A percentile compares a stretch with the other conserved stretches of the same genome.
Evolutionary conservation across 2,888 invertebrate genomes (phyloP).

Genomic region (Danaus chrysippus): DNA sequence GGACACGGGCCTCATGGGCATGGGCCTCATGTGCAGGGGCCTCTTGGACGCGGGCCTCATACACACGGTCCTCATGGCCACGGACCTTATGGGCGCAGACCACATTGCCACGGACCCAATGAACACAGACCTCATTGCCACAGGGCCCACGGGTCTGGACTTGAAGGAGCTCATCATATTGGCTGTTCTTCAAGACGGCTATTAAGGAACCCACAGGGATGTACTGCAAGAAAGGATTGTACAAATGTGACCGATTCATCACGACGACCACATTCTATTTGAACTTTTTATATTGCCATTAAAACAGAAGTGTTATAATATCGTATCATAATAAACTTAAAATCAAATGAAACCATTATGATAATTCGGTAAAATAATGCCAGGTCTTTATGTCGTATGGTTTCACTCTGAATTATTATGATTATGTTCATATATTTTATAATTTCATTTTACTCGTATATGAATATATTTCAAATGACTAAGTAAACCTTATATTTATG

Average conservation of each 20-base stretch:
- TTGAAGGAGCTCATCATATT: slow-evolving; percentile 14
- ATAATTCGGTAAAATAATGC: not conserved
- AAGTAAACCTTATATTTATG: no score
- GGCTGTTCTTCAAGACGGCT: not conserved
- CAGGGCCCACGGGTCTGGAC: slow-evolving; percentile 18
- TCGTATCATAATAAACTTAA: not conserved
- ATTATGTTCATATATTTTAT: no score
- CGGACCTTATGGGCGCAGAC: slow-evolving; percentile 13
- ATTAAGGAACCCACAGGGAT: not conserved
- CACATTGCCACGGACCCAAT: slow-evolving; percentile 17
- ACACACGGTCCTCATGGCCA: slow-evolving; percentile 11
- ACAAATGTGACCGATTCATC: not conserved
- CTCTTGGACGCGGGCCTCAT: slow-evolving; percentile 14
- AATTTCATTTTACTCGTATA: no score
- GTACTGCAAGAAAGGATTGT: not conserved
- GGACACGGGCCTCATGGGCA: slow-evolving; percentile 8
- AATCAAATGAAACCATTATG: not conserved
- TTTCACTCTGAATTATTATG: no score
- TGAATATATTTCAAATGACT: no score
- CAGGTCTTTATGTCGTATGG: no score
- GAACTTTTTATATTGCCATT: not conserved
- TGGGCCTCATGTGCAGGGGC: slow-evolving; percentile 17
- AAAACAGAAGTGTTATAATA: not conserved
- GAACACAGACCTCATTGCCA: slow-evolving; percentile 16
- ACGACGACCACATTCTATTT: not conserved